These are phyloP conservation scores for Dolichotis patagonum DNA, from an alignment of 2,113 vertebrate species.

Conservation along the genomic window DNA sequence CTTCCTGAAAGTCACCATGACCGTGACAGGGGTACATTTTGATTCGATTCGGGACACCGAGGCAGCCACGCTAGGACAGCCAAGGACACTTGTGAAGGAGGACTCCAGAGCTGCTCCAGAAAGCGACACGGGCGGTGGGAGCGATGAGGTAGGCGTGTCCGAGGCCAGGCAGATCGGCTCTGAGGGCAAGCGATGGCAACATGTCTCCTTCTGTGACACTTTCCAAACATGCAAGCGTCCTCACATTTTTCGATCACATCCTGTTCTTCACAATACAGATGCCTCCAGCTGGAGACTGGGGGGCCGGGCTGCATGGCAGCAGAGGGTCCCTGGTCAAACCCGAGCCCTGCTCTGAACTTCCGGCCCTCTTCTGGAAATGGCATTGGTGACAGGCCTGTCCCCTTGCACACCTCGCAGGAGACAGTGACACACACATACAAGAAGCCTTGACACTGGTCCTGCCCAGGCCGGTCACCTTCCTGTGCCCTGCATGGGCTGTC, in stretches of 20 bases:
- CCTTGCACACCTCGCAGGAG: accelerated
- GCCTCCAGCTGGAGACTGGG: background rate
- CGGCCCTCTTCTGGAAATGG: background rate
- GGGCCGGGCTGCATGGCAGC: background rate
- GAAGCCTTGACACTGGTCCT: background rate
- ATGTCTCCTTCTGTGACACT: background rate
- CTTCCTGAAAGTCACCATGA: background rate
- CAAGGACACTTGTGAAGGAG: background rate
- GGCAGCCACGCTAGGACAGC: background rate
- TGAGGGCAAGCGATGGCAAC: background rate
- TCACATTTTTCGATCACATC: background rate
- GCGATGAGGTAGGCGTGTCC: background rate
- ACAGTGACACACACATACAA: accelerated
- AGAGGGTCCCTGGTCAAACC: background rate
- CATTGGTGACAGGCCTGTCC: no score
- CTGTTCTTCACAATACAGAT: background rate
- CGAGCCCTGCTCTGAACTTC: background rate
- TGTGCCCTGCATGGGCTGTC: accelerated
- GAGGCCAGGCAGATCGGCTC: background rate
- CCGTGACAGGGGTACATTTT: background rate
- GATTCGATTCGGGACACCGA: background rate
- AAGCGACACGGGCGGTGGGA: background rate
- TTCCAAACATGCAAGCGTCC: background rate
- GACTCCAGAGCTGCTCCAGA: background rate
- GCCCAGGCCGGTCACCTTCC: accelerated